These are phyloP conservation scores for Drosophila buzzatii DNA, from an alignment of 2,888 invertebrate species.

Conservation along the genomic window DNA sequence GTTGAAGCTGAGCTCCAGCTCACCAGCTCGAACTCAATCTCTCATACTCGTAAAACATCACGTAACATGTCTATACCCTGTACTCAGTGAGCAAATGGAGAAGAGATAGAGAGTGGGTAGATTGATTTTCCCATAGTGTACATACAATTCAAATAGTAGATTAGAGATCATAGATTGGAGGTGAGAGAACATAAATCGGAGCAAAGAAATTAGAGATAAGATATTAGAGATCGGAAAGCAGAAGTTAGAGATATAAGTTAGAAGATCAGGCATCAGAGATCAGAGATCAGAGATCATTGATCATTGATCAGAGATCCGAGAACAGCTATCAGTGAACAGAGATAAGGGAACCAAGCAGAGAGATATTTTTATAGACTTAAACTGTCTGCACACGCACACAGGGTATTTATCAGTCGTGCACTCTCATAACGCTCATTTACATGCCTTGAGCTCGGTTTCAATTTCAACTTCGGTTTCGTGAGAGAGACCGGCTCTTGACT, in stretches of 20 bases:
- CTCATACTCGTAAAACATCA: slow-evolving; percentile 41
- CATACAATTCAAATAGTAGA: no score
- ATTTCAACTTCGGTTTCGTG: slow-evolving; percentile 8
- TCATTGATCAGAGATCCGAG: neutral
- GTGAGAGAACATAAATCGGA: neutral
- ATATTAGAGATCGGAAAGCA: neutral
- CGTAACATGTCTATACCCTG: slow-evolving; percentile 53
- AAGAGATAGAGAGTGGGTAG: neutral
- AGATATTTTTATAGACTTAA: neutral
- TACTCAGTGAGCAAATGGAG: neutral
- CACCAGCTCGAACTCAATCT: neutral
- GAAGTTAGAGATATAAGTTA: no score
- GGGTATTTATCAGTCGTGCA: neutral
- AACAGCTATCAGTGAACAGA: neutral
- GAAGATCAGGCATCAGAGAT: neutral
- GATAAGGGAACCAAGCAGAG: neutral
- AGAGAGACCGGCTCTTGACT: slow-evolving; percentile 42
- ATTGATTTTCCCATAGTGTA: neutral
- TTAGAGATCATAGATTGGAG: neutral
- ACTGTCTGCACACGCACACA: neutral
- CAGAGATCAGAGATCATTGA: neutral
- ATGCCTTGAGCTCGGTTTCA: neutral
- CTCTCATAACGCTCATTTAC: neutral
- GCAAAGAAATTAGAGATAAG: neutral
- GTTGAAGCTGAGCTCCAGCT: slow-evolving; percentile 15